Evolutionary conservation across 2,797 vertebrate species (phyloP), one percentile per base, ranked within the genome.

Genomic region (Nyctalus aviator): DNA sequence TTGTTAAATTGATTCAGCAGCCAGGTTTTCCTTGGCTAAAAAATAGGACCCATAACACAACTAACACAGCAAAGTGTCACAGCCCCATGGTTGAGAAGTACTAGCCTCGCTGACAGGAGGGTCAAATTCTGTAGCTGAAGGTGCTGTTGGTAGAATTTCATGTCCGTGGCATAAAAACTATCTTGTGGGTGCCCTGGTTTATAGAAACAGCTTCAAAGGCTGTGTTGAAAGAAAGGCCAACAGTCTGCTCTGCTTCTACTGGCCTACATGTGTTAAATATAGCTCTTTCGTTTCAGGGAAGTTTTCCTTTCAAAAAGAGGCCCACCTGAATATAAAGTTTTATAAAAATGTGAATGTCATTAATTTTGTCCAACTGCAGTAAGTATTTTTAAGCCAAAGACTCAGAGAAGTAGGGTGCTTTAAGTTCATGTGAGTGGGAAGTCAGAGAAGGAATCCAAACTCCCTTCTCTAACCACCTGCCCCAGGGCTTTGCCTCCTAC

Each of bases 331-430:
- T 50, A 88, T 46, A 77, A 46, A 46, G 12, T 48, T 46, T 62
- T 46, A 18, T 53, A 27, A 78, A 77, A 5, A 62, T 8, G 2
- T 53, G 10, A 68, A 85, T 50, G 37, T 81, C 27, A 75, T 30
- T 64, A 46, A 92, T 85, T 17, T 79, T 75, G 53, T 76, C 30
- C 35, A 92, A 30, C 2, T 59, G 10, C 11, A 3, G 30, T 46
- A 90, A 85, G 18, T 77, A 93, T 68, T 71, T 79, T 91, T 71
- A 86, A 64, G 35, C 13, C 20, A 94, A 92, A 68, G 27, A 57
- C 15, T 8, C 32, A 92, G 59, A 88, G 32, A 86, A 55, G 27
- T 64, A 32, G 77, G 5, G 9, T n/a, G 13, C 9, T 62, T 84
- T n/a, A 82, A 73, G 53, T 90, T 79, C 37, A 53, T 10, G 8